Evolutionary conservation across 2,888 invertebrate species (phyloP).

Genomic region (Ophion obscuratus): DNA sequence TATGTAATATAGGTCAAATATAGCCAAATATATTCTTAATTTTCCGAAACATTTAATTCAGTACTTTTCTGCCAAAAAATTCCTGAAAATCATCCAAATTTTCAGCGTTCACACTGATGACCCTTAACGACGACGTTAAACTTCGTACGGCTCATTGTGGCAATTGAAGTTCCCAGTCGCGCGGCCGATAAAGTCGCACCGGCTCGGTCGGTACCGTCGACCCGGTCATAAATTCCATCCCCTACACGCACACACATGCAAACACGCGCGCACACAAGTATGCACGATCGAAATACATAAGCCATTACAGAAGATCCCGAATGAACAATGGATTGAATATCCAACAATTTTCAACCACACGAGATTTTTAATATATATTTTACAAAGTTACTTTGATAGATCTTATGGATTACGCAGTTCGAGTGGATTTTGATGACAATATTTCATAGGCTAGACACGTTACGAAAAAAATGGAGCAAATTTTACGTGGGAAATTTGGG

Average conservation of each 20-base stretch:
- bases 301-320: conserved; percentile 42
- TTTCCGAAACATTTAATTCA: no score
- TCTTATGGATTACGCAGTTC: conserved; percentile 59
- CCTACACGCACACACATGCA: no score
- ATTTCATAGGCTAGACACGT: conserved; percentile 53
- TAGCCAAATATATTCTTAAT: no score
- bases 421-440: conserved; percentile 63
- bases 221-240: not conserved
- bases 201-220: conserved; percentile 1
- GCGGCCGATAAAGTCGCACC: not conserved
- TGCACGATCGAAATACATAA: conserved; percentile 5
- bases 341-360: conserved; percentile 18
- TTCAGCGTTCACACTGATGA: no score
- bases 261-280: no score
- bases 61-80: no score
- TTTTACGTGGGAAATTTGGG: conserved; percentile 81
- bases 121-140: no score
- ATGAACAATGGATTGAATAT: conserved; percentile 47
- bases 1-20: no score
- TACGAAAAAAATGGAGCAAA: conserved; percentile 78
- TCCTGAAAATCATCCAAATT: no score
- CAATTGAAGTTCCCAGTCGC: not conserved
- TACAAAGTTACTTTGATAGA: conserved; percentile 65
- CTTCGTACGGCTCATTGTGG: not conserved
- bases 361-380: conserved; percentile 61